Conservation (phyloP, 2,113 vertebrate genomes). For the Saccopteryx leptura region DNA sequence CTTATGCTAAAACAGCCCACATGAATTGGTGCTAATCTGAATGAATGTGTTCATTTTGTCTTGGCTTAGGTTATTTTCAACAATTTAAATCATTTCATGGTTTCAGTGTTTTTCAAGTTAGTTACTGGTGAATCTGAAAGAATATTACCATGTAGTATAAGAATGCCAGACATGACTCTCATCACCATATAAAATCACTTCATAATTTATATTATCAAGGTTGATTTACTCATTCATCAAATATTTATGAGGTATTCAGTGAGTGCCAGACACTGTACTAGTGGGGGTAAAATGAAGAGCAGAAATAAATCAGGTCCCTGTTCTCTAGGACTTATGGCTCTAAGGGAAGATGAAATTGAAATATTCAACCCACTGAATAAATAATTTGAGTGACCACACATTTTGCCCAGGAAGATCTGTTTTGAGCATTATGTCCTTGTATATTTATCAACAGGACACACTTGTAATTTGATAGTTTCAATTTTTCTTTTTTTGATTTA, state of each 20-base stretch:
- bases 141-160: background rate
- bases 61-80: background rate
- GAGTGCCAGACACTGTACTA: background rate
- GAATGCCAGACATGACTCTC: background rate
- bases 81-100: background rate
- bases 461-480: background rate
- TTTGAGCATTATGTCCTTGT: background rate
- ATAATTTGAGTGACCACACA: background rate
- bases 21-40: background rate
- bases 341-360: background rate
- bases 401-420: background rate
- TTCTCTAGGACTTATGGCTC: background rate
- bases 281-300: conserved; percentile 34
- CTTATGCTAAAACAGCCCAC: background rate
- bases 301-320: background rate
- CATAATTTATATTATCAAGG: background rate
- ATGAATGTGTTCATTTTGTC: background rate
- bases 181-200: background rate
- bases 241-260: background rate
- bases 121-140: conserved; percentile 12
- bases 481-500: background rate
- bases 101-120: conserved; percentile 33
- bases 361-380: background rate
- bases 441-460: background rate
- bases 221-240: conserved; percentile 24